Conservation (phyloP, 2,888 invertebrate genomes). For the Metopia argyrocephala region DNA sequence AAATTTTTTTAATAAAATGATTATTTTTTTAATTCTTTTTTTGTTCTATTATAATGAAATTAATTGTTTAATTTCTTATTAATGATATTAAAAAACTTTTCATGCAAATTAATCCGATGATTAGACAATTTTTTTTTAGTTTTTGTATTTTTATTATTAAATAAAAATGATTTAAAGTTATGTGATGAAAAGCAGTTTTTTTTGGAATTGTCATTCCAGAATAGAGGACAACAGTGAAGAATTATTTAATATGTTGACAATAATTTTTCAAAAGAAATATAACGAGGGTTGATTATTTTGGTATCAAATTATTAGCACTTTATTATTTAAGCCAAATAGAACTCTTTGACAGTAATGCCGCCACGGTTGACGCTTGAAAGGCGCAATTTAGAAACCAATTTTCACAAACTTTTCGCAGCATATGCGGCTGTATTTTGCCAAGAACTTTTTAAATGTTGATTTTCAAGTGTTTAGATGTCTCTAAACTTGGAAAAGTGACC, state of each 20-base stretch:
- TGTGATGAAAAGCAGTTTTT: neutral
- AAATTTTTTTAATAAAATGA: neutral
- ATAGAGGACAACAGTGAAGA: neutral
- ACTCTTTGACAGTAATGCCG: too few relatives aligned
- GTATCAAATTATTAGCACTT: too few relatives aligned
- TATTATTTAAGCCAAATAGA: too few relatives aligned
- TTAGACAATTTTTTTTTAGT: slow-evolving; percentile 19
- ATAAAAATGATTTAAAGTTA: slow-evolving; percentile 9
- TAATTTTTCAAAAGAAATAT: neutral
- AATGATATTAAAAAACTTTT: neutral
- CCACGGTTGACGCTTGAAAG: too few relatives aligned
- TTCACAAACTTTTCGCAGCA: too few relatives aligned
- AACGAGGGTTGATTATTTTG: too few relatives aligned
- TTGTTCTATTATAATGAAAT: neutral
- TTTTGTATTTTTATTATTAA: neutral
- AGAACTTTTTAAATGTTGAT: too few relatives aligned
- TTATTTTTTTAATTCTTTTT: neutral
- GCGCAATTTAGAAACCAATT: too few relatives aligned
- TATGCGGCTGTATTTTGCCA: too few relatives aligned
- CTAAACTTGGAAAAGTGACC: too few relatives aligned
- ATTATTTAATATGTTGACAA: neutral
- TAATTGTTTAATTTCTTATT: neutral
- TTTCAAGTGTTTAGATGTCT: too few relatives aligned
- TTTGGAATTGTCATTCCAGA: slow-evolving; percentile 15
- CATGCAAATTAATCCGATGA: slow-evolving; percentile 41